Base-by-base conservation (phyloP, 1,140 invertebrate species). In the Drosophila guanche region DNA sequence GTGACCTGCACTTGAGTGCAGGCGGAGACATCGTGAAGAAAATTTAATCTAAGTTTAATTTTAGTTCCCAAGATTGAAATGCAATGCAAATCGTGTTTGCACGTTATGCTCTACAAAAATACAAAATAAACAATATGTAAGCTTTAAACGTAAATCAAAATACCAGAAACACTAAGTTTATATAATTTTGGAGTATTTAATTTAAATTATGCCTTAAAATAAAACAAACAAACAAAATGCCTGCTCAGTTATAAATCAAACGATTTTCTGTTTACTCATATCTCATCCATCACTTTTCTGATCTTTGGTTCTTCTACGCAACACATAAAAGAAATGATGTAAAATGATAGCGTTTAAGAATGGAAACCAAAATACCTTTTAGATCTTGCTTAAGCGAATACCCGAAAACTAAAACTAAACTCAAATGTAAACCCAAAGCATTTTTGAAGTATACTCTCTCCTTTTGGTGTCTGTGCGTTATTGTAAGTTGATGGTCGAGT, bases 131-230 rank as follows among this genome's bases (percentile, higher is more conserved):
- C 81, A 77, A 55, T 88, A 81, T 81, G 66, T 86, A 81, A 88
- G 81, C 81, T 86, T 88, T 86, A 86, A 86, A 81, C 63, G 50
- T 67, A 69, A 63, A 83, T 88, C 77, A 88, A 88, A 86, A 61
- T 20, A 20, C 51, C 76, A 50, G 61, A 65, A 61, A 57, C 27
- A 45, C 22, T 76, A 67, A 76, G 63, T 54, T 48, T 66, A 59
- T 70, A 62, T 70, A 62, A 40, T 73, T 27, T 41, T 65, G 47
- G 61, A 79, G 68, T 81, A 80, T 61, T 55, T 65, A 76, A 74
- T 74, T 76, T 65, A 72, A 68, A 48, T 52, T 33, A 79, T 46
- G 14, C 27, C 54, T 80, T 54, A 0, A 61, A 81, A 47, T 56
- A 45, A 16, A 61, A 14, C 41, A 52, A 71, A 65, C 53, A 46